Base-by-base conservation (phyloP, 1,140 invertebrate species). In the Branchinecta lindahli region DNA sequence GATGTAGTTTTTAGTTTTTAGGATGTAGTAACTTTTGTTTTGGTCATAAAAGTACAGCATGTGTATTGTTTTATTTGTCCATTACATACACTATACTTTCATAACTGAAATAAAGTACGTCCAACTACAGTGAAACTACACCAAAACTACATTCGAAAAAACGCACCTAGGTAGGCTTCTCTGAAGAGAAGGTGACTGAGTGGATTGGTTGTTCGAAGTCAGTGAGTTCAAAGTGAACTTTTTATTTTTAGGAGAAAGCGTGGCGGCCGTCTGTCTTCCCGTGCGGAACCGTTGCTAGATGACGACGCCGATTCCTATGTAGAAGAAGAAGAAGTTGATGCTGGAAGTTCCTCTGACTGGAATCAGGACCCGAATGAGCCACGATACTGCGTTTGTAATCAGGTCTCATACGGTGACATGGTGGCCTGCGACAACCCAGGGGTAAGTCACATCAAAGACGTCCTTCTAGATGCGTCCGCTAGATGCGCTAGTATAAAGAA, bases 381-480 rank as follows among this genome's bases (percentile, higher is more conserved):
- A 10, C 84, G 94, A 74, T 98, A 98, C 79, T 98, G 96, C 80
- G 86, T 96, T 74, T 98, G 96, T 80, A 96, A 98, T 81, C 91
- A 98, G 81, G 92, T 98, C 45, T 96, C 93, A 1, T 98, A 97
- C 78, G 96, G 96, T 9, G 93, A 97, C 76, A 99, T 99, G 96
- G 94, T 99, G 69, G 95, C 94, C 69, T 98, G 96, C 82, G 96
- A 98, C 82, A 98, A 98, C 82, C 88, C 91, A 79, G 90, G 93
- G 78, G 90, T 92, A 81, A 87, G 84, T 82, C 71, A 33, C 33
- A 33, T 33, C 5, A 33, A 33, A 33, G 73, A 8, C 44, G 8
- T 8, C 9, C n/a, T 33, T 33, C 33, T 5, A 5, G 33, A 33
- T 33, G 18, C 10, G 10, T 12, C 70, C 65, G 9, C 70, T 70